phyloP scores from a whole-genome alignment of 2,797 vertebrate species.

The Naso thynnoides region DNA sequence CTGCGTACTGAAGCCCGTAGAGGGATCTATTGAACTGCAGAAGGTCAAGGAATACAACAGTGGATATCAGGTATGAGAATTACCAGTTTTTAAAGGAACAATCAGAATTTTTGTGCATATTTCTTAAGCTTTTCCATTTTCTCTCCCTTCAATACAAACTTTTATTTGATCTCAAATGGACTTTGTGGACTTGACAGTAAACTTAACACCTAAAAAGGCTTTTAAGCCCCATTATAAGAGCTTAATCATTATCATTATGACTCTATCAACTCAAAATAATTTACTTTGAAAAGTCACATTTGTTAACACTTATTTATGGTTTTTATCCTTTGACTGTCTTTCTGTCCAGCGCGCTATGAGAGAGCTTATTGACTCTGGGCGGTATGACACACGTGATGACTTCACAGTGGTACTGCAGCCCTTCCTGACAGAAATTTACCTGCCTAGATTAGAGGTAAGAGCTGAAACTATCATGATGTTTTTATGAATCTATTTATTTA shows the following conservation, averaged over 20 bases:
- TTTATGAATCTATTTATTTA: background rate
- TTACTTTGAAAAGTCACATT: background rate
- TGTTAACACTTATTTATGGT: background rate
- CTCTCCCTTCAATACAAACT: background rate
- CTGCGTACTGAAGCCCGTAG: slow-evolving; percentile 85
- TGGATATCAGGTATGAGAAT: slow-evolving; percentile 89
- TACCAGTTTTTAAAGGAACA: background rate
- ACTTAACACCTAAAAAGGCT: background rate
- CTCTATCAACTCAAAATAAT: background rate
- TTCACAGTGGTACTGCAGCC: slow-evolving; percentile 94
- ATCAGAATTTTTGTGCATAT: background rate
- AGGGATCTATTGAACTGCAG: slow-evolving; percentile 84
- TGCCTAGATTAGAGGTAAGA: slow-evolving; percentile 84
- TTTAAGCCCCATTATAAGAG: background rate
- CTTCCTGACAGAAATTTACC: slow-evolving; percentile 82
- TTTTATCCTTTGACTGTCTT: background rate
- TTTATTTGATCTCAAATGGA: background rate
- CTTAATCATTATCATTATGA: background rate
- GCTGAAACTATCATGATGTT: background rate
- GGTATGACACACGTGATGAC: slow-evolving; percentile 88
- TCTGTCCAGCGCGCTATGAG: slow-evolving; percentile 79
- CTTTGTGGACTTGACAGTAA: background rate
- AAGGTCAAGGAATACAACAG: slow-evolving; percentile 74
- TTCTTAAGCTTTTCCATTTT: background rate
- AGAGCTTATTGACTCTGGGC: slow-evolving; percentile 87